Percentiles rank a stretch among this genome's conserved stretches.
Evolutionary conservation across 2,888 invertebrate genomes (phyloP).

Genomic region (Linyphia triangularis): DNA sequence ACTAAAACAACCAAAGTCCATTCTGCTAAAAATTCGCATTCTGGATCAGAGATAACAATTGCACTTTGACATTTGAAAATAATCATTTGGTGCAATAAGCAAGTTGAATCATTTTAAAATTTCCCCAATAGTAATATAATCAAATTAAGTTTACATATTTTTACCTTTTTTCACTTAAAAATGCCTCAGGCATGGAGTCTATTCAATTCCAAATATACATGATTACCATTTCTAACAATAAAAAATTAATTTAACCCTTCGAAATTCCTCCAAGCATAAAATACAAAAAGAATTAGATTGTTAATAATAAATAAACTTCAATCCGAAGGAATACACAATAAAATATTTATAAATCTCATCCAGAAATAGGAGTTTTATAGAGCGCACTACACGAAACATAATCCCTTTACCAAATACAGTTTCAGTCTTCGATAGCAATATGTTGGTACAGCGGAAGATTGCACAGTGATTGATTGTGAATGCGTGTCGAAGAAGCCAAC

Average conservation of each 20-base stretch:
- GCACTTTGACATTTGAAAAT: too few species aligned
- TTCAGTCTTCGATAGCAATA: background rate
- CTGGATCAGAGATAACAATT: too few species aligned
- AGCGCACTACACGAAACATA: constrained; percentile 2
- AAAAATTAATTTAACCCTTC: background rate
- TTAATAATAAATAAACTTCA: background rate
- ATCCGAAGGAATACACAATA: background rate
- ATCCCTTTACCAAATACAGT: constrained; percentile 16
- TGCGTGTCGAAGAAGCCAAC: background rate
- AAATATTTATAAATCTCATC: background rate
- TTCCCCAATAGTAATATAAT: too few species aligned
- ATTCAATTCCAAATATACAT: too few species aligned
- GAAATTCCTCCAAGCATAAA: background rate
- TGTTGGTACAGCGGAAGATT: background rate
- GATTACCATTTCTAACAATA: background rate
- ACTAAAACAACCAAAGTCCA: too few species aligned
- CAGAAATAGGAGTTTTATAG: background rate
- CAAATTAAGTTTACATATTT: too few species aligned
- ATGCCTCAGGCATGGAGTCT: too few species aligned
- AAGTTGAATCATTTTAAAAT: too few species aligned
- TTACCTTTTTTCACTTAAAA: too few species aligned
- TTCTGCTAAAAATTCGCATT: too few species aligned
- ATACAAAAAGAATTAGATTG: background rate
- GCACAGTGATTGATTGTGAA: too few species aligned
- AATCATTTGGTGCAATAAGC: too few species aligned